These are phyloP conservation scores for Xylota segnis DNA, from an alignment of 2,888 invertebrate species.

Conservation along the genomic window DNA sequence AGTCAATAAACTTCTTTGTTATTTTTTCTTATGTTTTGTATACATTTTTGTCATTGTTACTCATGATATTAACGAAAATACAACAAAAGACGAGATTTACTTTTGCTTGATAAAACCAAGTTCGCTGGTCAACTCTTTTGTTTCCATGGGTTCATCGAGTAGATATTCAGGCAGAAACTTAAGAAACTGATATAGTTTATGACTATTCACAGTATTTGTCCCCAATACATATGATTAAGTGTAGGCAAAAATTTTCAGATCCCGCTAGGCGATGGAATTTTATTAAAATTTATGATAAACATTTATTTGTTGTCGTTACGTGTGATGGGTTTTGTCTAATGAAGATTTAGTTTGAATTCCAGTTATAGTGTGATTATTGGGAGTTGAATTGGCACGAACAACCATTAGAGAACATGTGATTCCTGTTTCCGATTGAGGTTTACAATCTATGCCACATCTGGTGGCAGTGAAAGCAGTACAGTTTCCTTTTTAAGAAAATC, in stretches of 20 bases:
- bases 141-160: conserved; percentile 1
- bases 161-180: not conserved
- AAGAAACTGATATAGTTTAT: conserved; percentile 27
- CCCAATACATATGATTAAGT: conserved; percentile 58
- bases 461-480: not conserved
- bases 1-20: conserved; percentile 29
- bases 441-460: not conserved
- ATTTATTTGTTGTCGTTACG: conserved; percentile 17
- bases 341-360: not conserved
- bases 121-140: conserved; percentile 67
- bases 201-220: conserved; percentile 51
- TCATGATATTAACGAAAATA: not conserved
- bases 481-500: not conserved
- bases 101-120: conserved; percentile 5
- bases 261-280: conserved; percentile 55
- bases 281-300: conserved; percentile 41
- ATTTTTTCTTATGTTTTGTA: not conserved
- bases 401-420: not conserved
- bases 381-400: not conserved
- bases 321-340: conserved; percentile 8
- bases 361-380: not conserved
- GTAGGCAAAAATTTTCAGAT: conserved; percentile 33
- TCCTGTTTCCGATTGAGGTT: not conserved
- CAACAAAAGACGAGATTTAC: not conserved
- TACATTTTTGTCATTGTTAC: not conserved